phyloP scores from a whole-genome alignment of 2,888 invertebrate genomes.

The Lasioglossum villosulum region DNA sequence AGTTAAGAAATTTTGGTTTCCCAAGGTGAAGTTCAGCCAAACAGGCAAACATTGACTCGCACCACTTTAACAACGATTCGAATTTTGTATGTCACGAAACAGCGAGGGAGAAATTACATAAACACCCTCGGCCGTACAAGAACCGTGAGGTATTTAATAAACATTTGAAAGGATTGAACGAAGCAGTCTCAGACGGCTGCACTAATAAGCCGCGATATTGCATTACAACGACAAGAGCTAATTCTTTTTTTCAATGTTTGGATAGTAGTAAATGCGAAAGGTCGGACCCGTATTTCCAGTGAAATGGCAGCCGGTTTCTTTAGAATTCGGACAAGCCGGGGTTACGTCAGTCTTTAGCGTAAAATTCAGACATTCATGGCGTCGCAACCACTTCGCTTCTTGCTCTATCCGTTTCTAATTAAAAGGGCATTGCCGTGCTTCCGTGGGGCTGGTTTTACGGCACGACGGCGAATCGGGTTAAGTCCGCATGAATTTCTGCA shows the following conservation, averaged over 20 bases:
- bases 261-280: background rate
- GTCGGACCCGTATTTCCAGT: constrained; percentile 13
- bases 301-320: constrained; percentile 37
- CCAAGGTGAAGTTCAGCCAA: too few relatives aligned
- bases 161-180: background rate
- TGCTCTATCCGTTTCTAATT: constrained; percentile 50
- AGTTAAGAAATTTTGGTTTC: too few relatives aligned
- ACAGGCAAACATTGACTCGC: too few relatives aligned
- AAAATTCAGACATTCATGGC: constrained; percentile 51
- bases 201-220: background rate
- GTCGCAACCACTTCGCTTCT: constrained; percentile 39
- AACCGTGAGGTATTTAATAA: background rate
- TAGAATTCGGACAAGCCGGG: constrained; percentile 38
- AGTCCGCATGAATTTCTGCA: constrained; percentile 49
- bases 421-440: constrained; percentile 53
- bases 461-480: constrained; percentile 38
- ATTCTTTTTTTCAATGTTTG: constrained; percentile 20
- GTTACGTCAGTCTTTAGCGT: constrained; percentile 39
- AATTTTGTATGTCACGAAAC: too few relatives aligned
- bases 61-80: too few relatives aligned
- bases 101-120: background rate
- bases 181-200: background rate
- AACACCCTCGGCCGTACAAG: background rate
- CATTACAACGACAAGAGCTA: constrained; percentile 28
- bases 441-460: constrained; percentile 31